These are phyloP conservation scores for Sepioteuthis lessoniana DNA, from an alignment of 2,888 invertebrate species.

Conservation along the genomic window DNA sequence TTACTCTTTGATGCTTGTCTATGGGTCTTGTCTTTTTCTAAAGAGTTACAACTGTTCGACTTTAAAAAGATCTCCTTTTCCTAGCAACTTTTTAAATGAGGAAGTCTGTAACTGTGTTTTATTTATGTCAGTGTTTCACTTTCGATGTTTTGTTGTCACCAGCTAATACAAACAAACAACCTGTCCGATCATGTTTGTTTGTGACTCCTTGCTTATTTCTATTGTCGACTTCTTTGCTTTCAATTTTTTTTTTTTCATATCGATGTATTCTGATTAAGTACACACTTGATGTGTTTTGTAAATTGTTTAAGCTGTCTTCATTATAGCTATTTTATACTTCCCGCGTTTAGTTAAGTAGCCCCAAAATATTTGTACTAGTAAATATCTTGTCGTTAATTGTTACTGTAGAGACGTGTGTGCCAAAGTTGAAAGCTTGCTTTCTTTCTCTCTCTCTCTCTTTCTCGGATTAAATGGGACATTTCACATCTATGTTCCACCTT, in stretches of 20 bases:
- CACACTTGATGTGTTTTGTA: background rate
- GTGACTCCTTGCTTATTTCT: background rate
- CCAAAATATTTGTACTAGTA: background rate
- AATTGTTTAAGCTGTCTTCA: too few relatives aligned
- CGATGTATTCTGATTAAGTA: background rate
- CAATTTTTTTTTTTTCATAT: background rate
- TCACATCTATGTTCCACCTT: background rate
- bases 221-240: background rate
- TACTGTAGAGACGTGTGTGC: background rate
- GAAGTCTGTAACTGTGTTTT: background rate
- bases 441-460: background rate
- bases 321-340: background rate
- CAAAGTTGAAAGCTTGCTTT: background rate
- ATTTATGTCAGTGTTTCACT: background rate
- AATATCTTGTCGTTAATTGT: background rate
- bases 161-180: background rate
- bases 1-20: background rate
- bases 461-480: background rate
- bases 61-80: background rate
- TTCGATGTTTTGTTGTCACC: background rate
- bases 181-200: slow-evolving; percentile 24
- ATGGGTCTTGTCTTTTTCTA: background rate
- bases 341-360: background rate
- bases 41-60: background rate
- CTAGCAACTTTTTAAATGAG: background rate